Evolutionary conservation across 2,797 vertebrate genomes (phyloP).

Genomic region (Sorex maritimensis): DNA sequence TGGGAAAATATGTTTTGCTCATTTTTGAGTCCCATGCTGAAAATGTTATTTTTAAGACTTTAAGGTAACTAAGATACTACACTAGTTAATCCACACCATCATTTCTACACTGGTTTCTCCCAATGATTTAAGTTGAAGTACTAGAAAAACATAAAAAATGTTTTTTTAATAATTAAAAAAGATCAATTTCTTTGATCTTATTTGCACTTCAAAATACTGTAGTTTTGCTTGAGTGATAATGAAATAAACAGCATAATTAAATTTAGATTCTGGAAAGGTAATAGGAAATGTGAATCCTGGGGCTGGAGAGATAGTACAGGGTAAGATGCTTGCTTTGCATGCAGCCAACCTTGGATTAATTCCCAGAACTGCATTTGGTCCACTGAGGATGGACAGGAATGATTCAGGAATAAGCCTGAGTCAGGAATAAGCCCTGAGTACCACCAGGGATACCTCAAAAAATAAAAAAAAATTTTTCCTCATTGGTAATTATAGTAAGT

Average conservation of each 20-base stretch:
- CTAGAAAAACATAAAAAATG: too few relatives aligned
- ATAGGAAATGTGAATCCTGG: not conserved
- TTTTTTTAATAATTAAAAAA: too few relatives aligned
- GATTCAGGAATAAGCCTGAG: too few relatives aligned
- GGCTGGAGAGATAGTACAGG: too few relatives aligned
- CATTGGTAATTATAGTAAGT: not conserved
- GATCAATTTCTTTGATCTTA: too few relatives aligned
- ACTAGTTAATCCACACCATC: not conserved
- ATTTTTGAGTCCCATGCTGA: not conserved
- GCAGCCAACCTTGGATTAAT: too few relatives aligned
- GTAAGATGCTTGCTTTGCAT: too few relatives aligned
- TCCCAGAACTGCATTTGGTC: too few relatives aligned
- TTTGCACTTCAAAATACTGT: not conserved
- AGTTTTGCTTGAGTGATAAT: not conserved
- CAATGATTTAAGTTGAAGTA: not conserved
- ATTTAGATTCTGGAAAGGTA: not conserved
- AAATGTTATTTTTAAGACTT: slow-evolving; percentile 14
- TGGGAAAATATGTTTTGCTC: not conserved
- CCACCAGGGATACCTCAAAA: too few relatives aligned
- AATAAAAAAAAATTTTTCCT: too few relatives aligned
- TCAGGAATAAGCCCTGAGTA: too few relatives aligned
- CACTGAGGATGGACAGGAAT: too few relatives aligned
- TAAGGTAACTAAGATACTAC: not conserved
- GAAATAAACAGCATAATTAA: not conserved
- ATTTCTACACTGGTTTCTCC: not conserved